Conservation (phyloP, 2,113 vertebrate genomes). For the Sturnus vulgaris region DNA sequence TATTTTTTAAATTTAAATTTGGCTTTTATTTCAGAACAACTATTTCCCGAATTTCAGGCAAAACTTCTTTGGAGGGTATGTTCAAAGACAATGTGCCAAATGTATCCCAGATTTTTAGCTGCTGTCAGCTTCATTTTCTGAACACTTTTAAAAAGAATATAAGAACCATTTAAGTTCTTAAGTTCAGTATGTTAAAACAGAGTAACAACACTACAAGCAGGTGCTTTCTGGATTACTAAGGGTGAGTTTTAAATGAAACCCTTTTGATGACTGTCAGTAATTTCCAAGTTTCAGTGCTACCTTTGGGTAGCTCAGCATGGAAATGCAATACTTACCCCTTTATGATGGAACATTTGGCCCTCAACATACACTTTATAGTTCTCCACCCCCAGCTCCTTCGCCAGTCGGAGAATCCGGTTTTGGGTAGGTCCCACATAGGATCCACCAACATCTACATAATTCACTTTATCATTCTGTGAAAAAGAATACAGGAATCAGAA, state of each 20-base stretch:
- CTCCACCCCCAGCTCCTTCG: constrained; percentile 79
- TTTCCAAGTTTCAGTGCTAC: not conserved
- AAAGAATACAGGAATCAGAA: not conserved
- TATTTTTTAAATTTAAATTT: not conserved
- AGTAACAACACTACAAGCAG: not conserved
- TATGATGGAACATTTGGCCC: constrained; percentile 69
- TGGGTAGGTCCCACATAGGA: constrained; percentile 83
- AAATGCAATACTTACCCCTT: constrained; percentile 62
- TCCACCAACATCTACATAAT: constrained; percentile 82
- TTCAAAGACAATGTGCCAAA: not conserved
- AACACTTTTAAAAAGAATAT: not conserved
- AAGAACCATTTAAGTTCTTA: not conserved
- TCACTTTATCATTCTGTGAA: constrained; percentile 71
- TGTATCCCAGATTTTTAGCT: not conserved
- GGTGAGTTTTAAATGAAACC: not conserved
- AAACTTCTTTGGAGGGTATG: not conserved
- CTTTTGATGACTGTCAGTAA: not conserved
- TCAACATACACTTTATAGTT: constrained; percentile 78
- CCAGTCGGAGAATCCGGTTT: constrained; percentile 78
- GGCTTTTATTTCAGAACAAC: not conserved
- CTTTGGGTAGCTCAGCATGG: not conserved
- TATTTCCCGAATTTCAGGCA: not conserved
- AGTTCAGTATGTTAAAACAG: not conserved
- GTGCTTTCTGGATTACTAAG: not conserved
- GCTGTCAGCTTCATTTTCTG: not conserved